These are phyloP conservation scores for Lycopodina hypogea DNA, from an alignment of 37 sponge, comb jelly and placozoan genomes.

Conservation along the genomic window DNA sequence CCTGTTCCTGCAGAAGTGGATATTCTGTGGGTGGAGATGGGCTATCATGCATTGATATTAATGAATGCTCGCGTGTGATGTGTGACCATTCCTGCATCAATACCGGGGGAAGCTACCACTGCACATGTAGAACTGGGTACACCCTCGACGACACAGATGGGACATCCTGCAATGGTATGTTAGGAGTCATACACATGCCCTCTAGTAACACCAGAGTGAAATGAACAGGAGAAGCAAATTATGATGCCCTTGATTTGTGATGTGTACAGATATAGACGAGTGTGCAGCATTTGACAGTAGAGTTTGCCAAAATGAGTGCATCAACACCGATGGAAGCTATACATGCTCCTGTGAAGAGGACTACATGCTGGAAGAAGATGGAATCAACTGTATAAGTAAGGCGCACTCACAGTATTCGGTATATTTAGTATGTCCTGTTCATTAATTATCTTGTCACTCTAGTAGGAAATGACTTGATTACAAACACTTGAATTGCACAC, in stretches of 20 bases:
- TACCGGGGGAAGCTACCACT: constrained; percentile 13
- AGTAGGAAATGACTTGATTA: too few species aligned
- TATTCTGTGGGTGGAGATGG: neutral
- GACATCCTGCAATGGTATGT: neutral
- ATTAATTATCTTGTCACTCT: too few species aligned
- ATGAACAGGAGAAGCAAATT: too few species aligned
- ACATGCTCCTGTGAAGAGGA: constrained; percentile 24
- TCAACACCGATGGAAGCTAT: constrained; percentile 10
- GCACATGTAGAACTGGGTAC: constrained; percentile 8
- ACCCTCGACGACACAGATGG: neutral
- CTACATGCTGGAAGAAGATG: constrained; percentile 14
- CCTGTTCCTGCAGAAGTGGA: constrained; percentile 7
- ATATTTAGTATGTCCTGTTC: too few species aligned
- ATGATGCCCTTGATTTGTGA: too few species aligned
- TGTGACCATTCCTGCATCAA: constrained; percentile 24
- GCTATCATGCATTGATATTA: neutral
- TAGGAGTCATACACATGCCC: neutral
- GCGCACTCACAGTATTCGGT: too few species aligned
- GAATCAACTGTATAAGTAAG: constrained; percentile 14
- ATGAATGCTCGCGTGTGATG: neutral
- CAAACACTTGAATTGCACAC: too few species aligned
- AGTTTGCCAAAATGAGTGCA: constrained; percentile 39
- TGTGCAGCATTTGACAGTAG: constrained; percentile 21
- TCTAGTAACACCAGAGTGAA: neutral
- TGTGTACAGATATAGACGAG: constrained; percentile 31